Percentiles rank a stretch among this genome's conserved stretches.
Conservation (phyloP, 2,113 vertebrate species). For the Pelodiscus sinensis region DNA sequence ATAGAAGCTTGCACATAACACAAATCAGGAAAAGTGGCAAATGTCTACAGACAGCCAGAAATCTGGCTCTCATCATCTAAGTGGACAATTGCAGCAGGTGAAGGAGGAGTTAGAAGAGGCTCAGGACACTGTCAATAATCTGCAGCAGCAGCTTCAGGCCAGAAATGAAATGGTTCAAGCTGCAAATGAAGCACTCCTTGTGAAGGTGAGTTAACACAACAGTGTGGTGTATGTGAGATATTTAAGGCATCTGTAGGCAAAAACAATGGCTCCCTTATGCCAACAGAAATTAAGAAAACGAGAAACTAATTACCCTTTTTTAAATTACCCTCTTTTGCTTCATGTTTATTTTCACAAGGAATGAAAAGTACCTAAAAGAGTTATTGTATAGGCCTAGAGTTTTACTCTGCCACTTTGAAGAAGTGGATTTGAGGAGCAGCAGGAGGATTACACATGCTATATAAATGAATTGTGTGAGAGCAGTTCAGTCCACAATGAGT, state of each 20-base stretch:
- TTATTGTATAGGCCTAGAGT: background rate
- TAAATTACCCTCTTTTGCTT: background rate
- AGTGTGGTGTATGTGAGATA: background rate
- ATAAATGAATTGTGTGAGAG: background rate
- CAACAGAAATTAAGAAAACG: background rate
- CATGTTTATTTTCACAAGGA: background rate
- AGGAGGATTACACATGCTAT: background rate
- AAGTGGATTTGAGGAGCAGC: background rate
- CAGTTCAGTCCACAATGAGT: background rate
- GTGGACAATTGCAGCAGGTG: constrained; percentile 77
- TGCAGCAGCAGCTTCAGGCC: constrained; percentile 79
- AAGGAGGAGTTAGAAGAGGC: constrained; percentile 76
- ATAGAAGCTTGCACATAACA: constrained; percentile 70
- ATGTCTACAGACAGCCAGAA: constrained; percentile 76
- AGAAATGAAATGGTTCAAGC: constrained; percentile 79
- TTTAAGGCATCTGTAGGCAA: background rate
- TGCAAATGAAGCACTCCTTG: constrained; percentile 82
- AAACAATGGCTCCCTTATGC: background rate
- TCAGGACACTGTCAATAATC: constrained; percentile 68
- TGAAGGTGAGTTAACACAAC: constrained; percentile 80
- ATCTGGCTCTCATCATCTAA: constrained; percentile 83
- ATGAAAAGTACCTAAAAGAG: background rate
- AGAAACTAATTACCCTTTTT: background rate
- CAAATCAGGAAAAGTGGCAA: constrained; percentile 69
- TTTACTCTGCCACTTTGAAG: background rate